A percentile compares a stretch with the other conserved stretches of the same genome.
Evolutionary conservation across 1,140 invertebrate genomes (phyloP).

Genomic region (Formica selysi): DNA sequence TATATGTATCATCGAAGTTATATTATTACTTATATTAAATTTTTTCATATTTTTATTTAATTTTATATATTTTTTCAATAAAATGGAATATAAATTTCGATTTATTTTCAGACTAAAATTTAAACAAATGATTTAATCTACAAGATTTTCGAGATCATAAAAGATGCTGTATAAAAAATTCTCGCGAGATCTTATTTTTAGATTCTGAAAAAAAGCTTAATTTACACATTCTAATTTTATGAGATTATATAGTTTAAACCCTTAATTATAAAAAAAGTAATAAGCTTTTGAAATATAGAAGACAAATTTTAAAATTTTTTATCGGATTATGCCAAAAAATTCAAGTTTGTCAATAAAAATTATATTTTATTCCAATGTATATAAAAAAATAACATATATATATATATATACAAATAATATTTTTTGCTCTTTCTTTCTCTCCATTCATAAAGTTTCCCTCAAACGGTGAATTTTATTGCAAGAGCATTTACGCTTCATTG

Average conservation of each 20-base stretch:
- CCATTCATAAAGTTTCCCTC: conserved; percentile 3
- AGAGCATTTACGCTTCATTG: conserved; percentile 8
- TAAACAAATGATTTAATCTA: neutral
- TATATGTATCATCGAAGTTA: too few species aligned
- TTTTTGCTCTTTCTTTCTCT: neutral
- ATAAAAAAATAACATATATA: conserved; percentile 28
- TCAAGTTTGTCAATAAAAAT: neutral
- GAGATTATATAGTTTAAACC: conserved; percentile 7
- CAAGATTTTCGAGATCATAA: conserved; percentile 9
- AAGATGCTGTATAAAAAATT: neutral
- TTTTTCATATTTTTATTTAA: neutral
- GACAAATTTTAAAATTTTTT: neutral
- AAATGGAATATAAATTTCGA: neutral
- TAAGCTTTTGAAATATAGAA: neutral
- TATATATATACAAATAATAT: conserved; percentile 12
- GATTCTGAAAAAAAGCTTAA: neutral
- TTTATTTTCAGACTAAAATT: neutral
- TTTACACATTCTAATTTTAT: neutral
- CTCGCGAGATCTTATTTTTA: neutral
- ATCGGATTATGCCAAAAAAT: neutral
- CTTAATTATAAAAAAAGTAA: conserved; percentile 11
- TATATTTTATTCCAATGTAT: conserved; percentile 38
- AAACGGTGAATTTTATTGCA: conserved; percentile 22
- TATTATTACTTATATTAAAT: conserved; percentile 1
- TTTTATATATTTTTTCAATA: neutral